Percentiles rank a stretch among this genome's conserved stretches.
These are phyloP conservation scores for Urocitellus parryii DNA, from an alignment of 2,113 vertebrate species.

Conservation along the genomic window DNA sequence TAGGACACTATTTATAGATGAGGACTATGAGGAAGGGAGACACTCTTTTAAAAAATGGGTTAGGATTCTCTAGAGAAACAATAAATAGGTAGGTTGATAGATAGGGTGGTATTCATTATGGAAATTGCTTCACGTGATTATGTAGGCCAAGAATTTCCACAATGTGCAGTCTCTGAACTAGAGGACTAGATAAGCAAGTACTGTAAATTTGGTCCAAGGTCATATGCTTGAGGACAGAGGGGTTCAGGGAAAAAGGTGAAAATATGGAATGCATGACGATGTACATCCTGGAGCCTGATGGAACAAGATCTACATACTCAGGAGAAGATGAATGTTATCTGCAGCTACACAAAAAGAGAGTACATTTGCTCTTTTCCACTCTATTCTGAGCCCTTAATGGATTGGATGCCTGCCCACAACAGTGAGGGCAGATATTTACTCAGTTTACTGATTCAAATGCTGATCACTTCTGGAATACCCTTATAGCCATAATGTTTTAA, in stretches of 20 bases:
- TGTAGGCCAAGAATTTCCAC: neutral
- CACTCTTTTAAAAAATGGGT: neutral
- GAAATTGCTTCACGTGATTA: neutral
- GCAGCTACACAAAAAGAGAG: neutral
- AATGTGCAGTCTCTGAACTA: neutral
- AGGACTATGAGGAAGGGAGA: neutral
- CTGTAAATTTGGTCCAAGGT: neutral
- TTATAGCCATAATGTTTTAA: neutral
- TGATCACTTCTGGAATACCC: neutral
- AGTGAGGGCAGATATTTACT: neutral
- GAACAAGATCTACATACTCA: neutral
- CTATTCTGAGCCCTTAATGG: neutral
- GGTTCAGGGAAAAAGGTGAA: fast-evolving
- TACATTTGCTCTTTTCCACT: neutral
- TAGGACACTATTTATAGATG: neutral
- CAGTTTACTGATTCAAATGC: neutral
- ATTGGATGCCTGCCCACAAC: neutral
- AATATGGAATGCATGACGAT: neutral
- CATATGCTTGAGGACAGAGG: neutral
- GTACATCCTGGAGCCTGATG: neutral
- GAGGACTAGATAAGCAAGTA: neutral
- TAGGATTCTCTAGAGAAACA: neutral
- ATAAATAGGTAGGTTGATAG: neutral
- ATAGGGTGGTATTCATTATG: neutral
- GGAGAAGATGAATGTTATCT: neutral